These are phyloP conservation scores for Odontomachus brunneus DNA, from an alignment of 1,140 invertebrate genomes.

Conservation along the genomic window DNA sequence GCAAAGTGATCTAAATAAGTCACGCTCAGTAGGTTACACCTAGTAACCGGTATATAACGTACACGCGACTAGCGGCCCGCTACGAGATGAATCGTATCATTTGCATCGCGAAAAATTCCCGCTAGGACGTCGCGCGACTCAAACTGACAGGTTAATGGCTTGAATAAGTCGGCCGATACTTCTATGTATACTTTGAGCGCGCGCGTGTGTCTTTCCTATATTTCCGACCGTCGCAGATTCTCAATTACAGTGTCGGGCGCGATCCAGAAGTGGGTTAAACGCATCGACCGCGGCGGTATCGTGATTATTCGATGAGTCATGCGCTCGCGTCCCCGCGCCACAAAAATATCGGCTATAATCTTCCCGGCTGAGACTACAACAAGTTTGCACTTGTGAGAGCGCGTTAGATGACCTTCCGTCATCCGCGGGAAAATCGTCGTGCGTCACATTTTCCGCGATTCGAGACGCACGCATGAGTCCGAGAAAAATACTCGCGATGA, in stretches of 20 bases:
- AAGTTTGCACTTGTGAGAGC: too few species aligned
- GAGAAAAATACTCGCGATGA: too few species aligned
- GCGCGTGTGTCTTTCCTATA: conserved; percentile 50
- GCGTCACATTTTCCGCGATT: neutral
- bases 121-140: conserved; percentile 30
- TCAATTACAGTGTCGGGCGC: conserved; percentile 22
- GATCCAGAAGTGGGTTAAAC: conserved; percentile 48
- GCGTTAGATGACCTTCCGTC: neutral
- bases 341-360: conserved; percentile 9
- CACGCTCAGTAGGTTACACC: conserved; percentile 52
- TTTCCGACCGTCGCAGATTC: conserved; percentile 20
- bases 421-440: neutral
- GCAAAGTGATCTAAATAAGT: conserved; percentile 62
- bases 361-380: neutral
- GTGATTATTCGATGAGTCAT: conserved; percentile 30
- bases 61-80: conserved; percentile 42
- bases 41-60: conserved; percentile 50
- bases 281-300: conserved; percentile 33
- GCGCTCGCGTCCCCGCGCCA: neutral
- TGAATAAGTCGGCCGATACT: conserved; percentile 31
- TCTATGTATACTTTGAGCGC: conserved; percentile 27
- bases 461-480: neutral
- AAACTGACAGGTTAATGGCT: conserved; percentile 53
- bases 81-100: conserved; percentile 58
- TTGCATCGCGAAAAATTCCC: conserved; percentile 57